These are phyloP conservation scores for Palythoa caribaeorum DNA, from an alignment of 92 coral and sea anemone species.

Conservation along the genomic window DNA sequence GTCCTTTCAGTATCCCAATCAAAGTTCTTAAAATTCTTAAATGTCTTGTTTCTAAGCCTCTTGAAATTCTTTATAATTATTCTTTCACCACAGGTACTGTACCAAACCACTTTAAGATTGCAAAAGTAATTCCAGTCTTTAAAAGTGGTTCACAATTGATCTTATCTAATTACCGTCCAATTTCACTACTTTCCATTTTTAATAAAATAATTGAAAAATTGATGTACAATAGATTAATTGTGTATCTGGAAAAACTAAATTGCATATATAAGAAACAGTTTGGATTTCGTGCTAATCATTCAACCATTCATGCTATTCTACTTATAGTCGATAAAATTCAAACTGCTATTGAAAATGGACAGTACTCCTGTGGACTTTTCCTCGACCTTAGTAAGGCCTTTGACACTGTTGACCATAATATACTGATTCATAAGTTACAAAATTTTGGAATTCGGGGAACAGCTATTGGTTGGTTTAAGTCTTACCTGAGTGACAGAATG, in stretches of 20 bases:
- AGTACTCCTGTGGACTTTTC: conserved; percentile 63
- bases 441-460: conserved; percentile 20
- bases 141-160: conserved; percentile 45
- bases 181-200: conserved; percentile 39
- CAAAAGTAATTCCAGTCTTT: neutral
- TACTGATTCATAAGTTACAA: conserved; percentile 18
- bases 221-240: conserved; percentile 48
- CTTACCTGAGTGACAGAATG: neutral
- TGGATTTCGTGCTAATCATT: conserved; percentile 65
- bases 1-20: conserved; percentile 67
- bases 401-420: conserved; percentile 11
- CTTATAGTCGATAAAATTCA: conserved; percentile 55
- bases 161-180: conserved; percentile 56
- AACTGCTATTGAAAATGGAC: conserved; percentile 40
- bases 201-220: conserved; percentile 56
- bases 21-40: conserved; percentile 42
- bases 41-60: conserved; percentile 39
- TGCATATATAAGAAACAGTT: conserved; percentile 55
- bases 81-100: conserved; percentile 56
- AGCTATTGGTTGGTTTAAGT: conserved; percentile 14
- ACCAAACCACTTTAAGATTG: conserved; percentile 39
- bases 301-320: conserved; percentile 56
- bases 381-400: conserved; percentile 64
- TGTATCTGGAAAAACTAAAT: conserved; percentile 36
- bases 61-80: conserved; percentile 48